A percentile compares a stretch with the other conserved stretches of the same genome.
phyloP scores from a whole-genome alignment of 2,113 vertebrate genomes.

The Sinosuthora webbiana region DNA sequence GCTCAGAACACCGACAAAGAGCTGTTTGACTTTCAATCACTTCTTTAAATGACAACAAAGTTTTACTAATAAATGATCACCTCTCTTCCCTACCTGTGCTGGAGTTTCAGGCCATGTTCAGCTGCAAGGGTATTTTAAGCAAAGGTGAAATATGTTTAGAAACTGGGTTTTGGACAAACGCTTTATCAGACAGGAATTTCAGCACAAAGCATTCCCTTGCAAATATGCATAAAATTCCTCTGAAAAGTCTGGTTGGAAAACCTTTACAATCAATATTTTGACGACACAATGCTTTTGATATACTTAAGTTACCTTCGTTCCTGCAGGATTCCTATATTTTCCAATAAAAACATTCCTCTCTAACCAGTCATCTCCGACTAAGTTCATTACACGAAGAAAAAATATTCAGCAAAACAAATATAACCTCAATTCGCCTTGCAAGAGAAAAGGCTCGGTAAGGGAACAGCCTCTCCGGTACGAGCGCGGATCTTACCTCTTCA shows the following conservation, averaged over 20 bases:
- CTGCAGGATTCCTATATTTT: not conserved
- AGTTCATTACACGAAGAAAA: not conserved
- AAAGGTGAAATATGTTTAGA: slow-evolving; percentile 10
- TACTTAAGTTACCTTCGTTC: slow-evolving; percentile 14
- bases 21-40: not conserved
- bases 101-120: not conserved
- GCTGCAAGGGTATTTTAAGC: not conserved
- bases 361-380: not conserved
- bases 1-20: not conserved
- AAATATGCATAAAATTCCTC: not conserved
- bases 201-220: not conserved
- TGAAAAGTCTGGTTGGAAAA: not conserved
- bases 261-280: not conserved
- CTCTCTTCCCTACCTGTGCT: not conserved
- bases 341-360: slow-evolving; percentile 23
- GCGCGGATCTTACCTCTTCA: slow-evolving; percentile 86
- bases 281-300: not conserved
- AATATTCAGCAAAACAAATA: slow-evolving; percentile 17
- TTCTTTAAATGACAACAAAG: not conserved
- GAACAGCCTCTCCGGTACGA: not conserved
- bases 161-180: not conserved
- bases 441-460: not conserved
- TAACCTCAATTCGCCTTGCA: not conserved
- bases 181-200: not conserved
- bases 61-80: not conserved